Conservation (phyloP, 2,113 vertebrate species). For the Gobius niger region DNA sequence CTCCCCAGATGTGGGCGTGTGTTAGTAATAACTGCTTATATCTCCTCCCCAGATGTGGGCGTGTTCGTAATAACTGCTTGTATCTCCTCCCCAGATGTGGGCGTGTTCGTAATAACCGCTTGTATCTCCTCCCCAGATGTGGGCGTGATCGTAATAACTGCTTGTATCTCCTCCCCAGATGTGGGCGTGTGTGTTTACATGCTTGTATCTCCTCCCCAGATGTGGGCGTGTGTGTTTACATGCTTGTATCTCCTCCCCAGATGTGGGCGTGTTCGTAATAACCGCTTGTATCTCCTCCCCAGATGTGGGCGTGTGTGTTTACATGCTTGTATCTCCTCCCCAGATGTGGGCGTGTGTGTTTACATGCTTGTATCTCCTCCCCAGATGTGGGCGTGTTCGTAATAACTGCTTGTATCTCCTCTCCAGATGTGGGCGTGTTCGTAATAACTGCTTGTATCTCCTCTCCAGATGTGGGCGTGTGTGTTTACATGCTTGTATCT, state of each 20-base stretch:
- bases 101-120: slow-evolving; percentile 72
- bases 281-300: background rate
- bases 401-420: background rate
- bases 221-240: slow-evolving; percentile 88
- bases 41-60: background rate
- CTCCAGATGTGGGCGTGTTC: slow-evolving; percentile 81
- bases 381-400: background rate
- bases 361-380: background rate
- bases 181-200: background rate
- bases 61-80: background rate
- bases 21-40: background rate
- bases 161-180: background rate
- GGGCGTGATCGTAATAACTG: background rate
- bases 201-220: slow-evolving; percentile 31
- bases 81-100: slow-evolving; percentile 77
- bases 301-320: background rate
- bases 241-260: background rate
- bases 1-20: background rate
- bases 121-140: background rate
- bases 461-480: slow-evolving; percentile 24
- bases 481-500: background rate
- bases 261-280: background rate
- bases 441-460: slow-evolving; percentile 34
- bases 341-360: background rate
- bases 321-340: too few species aligned